Evolutionary conservation across 1,140 invertebrate species (phyloP).

Genomic region (Ridgeia piscesae): DNA sequence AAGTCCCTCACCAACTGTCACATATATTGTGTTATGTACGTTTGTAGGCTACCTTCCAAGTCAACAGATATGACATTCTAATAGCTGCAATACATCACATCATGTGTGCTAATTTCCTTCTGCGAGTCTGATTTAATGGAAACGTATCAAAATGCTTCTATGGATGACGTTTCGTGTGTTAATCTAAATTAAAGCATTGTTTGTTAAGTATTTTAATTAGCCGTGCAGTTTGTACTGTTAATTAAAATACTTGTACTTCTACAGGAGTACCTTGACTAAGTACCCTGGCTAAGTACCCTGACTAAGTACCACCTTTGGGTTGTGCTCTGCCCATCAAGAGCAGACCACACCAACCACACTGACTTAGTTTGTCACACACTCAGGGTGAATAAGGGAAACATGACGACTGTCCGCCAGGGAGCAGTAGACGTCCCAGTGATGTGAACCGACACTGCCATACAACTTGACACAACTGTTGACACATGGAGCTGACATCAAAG

Average conservation of each 20-base stretch:
- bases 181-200: no score
- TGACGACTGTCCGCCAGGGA: no score
- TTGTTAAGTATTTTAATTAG: no score
- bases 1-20: no score
- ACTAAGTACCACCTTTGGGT: background rate
- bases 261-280: background rate
- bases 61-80: no score
- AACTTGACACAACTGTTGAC: no score
- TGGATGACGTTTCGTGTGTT: no score
- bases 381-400: background rate
- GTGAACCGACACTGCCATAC: no score
- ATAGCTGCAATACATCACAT: no score
- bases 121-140: background rate
- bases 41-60: no score
- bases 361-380: background rate
- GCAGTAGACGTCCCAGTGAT: background rate
- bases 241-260: background rate
- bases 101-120: background rate
- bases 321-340: background rate
- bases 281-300: background rate
- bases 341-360: background rate
- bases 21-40: no score
- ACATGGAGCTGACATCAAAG: background rate
- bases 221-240: no score
- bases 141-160: background rate